Evolutionary conservation across 2,113 vertebrate species (phyloP).

Genomic region (Pseudorasbora parva): DNA sequence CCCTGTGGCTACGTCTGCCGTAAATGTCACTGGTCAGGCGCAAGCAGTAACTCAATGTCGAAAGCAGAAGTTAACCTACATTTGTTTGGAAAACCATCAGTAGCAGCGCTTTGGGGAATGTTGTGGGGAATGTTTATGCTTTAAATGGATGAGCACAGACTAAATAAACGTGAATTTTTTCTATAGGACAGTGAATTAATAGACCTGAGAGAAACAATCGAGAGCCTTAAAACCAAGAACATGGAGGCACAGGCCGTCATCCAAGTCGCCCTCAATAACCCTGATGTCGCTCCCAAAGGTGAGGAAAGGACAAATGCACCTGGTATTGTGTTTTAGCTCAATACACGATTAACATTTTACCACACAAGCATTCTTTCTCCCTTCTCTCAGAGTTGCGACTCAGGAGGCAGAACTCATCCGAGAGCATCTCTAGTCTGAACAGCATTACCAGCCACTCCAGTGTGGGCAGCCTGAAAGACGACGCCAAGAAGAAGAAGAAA

Average conservation of each 20-base stretch:
- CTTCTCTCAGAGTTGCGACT: constrained; percentile 82
- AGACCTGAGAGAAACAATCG: constrained; percentile 92
- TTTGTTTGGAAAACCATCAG: constrained; percentile 7
- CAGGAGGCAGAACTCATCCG: constrained; percentile 93
- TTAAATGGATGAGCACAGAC: neutral
- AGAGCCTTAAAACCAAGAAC: constrained; percentile 87
- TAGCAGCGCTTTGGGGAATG: constrained; percentile 1
- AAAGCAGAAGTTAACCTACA: constrained; percentile 8
- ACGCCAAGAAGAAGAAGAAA: constrained; percentile 94
- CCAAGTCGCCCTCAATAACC: constrained; percentile 87
- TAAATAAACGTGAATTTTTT: neutral
- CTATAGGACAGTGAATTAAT: constrained; percentile 86
- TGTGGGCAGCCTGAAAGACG: constrained; percentile 90
- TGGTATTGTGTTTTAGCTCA: neutral
- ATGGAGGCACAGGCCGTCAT: constrained; percentile 93
- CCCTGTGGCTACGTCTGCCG: neutral
- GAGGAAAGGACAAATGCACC: neutral
- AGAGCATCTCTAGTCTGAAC: constrained; percentile 96
- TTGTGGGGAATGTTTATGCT: neutral
- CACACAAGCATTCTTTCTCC: neutral
- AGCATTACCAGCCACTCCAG: constrained; percentile 95
- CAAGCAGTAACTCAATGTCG: neutral
- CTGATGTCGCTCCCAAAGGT: constrained; percentile 86
- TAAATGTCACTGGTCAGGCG: neutral
- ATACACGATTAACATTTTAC: neutral